Evolutionary conservation across 1,140 invertebrate species (phyloP), one percentile per base, ranked within the genome.

Genomic region (Holotrichia oblita): DNA sequence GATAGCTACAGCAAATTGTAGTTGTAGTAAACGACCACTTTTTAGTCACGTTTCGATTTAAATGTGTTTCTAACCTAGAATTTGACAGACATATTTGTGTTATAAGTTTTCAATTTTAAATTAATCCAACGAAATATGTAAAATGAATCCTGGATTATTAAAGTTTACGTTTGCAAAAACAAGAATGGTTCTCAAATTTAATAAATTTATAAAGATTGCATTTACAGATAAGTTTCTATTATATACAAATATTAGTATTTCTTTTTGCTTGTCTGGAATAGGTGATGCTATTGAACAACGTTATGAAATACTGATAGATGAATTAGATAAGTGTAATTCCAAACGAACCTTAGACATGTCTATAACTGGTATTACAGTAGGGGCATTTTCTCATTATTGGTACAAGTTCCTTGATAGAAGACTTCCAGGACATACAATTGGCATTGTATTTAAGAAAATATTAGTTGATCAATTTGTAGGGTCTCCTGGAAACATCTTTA

Each of bases 271-370:
- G 34, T 96, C 95, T 76, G 92, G 91, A 12, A 79, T 91, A 20
- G 96, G 96, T 72, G 97, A 98, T 87, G 79, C 93, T 20, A 84
- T 97, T 27, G 94, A 97, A 87, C 97, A 98, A 87, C 90, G 92
- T 78, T 96, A 96, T 87, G 94, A 96, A 88, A 91, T 95, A 41
- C 88, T 92, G 41, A 90, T 88, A 79, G 88, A 90, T 73, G 88
- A 93, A 80, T 88, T 91, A 81, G 85, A 91, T 6, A 86, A 88
- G 78, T 96, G 92, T 89, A 90, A 94, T 84, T 81, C 81, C 24
- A 89, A 84, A 64, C 89, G 96, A 83, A 96, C 95, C 3, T 85
- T 87, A 78, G 92, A 97, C 78, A 97, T 98, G 94, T 91, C 91
- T 3, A 88, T 92, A 59, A 93, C 94, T 55, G 96, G 97, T 17